Conservation (phyloP, 2,888 invertebrate genomes). For the Eristalis intricaria region DNA sequence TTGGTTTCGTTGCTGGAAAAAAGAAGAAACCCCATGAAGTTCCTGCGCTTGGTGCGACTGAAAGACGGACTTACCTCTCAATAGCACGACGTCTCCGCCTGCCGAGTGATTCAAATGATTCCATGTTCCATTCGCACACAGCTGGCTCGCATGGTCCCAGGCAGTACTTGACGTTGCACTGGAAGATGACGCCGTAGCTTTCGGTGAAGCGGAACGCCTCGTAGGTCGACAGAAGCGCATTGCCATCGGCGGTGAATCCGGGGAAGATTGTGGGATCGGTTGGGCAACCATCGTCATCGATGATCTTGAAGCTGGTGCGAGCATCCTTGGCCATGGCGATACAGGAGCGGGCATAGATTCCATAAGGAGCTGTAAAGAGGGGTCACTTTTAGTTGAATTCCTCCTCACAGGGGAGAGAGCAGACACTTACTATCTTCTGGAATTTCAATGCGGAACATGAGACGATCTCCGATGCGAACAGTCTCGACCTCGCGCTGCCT, state of each 20-base stretch:
- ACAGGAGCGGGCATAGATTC: constrained; percentile 97
- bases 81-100: constrained; percentile 87
- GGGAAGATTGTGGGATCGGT: constrained; percentile 97
- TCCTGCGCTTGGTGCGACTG: constrained; percentile 42
- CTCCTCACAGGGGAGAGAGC: background rate
- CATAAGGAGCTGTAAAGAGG: constrained; percentile 90
- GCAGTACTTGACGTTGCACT: constrained; percentile 98
- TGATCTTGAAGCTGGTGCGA: constrained; percentile 97
- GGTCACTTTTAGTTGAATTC: background rate
- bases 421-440: constrained; percentile 94
- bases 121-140: constrained; percentile 94
- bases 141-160: constrained; percentile 96
- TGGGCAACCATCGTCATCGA: constrained; percentile 97
- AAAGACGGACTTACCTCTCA: constrained; percentile 75
- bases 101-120: constrained; percentile 95
- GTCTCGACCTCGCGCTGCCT: constrained; percentile 95
- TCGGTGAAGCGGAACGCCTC: constrained; percentile 98
- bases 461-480: constrained; percentile 95
- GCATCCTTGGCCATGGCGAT: constrained; percentile 98
- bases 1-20: constrained; percentile 83
- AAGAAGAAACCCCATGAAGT: background rate
- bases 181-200: constrained; percentile 98
- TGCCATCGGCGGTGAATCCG: constrained; percentile 94
- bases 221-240: constrained; percentile 94
- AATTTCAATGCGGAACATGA: constrained; percentile 97